These are phyloP conservation scores for Alligator sinensis DNA, from an alignment of 2,113 vertebrate genomes.

Conservation along the genomic window DNA sequence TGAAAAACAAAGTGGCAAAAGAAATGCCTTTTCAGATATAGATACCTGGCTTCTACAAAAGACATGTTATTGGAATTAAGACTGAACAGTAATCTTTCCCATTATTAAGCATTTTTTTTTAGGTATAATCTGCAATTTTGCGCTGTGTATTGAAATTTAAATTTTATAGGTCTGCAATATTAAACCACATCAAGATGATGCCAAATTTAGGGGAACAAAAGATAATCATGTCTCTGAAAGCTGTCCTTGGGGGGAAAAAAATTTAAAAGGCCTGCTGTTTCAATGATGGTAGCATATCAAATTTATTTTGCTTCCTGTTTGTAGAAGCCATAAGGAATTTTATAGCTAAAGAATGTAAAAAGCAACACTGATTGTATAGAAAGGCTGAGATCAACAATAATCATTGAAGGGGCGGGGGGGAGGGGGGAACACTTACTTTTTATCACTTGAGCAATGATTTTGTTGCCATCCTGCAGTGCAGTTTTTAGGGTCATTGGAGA, in stretches of 20 bases:
- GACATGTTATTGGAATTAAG: neutral
- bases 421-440: neutral
- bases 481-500: neutral
- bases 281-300: neutral
- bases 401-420: neutral
- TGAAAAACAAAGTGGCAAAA: neutral
- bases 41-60: neutral
- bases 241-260: neutral
- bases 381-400: neutral
- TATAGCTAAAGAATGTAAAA: neutral
- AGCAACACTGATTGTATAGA: neutral
- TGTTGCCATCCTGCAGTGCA: neutral
- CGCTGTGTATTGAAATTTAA: neutral
- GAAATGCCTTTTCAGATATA: neutral
- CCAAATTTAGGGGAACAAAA: conserved; percentile 1
- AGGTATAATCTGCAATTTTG: neutral
- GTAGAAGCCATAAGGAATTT: neutral
- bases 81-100: neutral
- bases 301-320: neutral
- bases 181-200: neutral
- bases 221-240: neutral
- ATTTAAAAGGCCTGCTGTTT: neutral
- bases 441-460: neutral
- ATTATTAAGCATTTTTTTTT: neutral
- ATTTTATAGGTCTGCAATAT: neutral